These are phyloP conservation scores for Gadus macrocephalus DNA, from an alignment of 2,113 vertebrate species.

Conservation along the genomic window DNA sequence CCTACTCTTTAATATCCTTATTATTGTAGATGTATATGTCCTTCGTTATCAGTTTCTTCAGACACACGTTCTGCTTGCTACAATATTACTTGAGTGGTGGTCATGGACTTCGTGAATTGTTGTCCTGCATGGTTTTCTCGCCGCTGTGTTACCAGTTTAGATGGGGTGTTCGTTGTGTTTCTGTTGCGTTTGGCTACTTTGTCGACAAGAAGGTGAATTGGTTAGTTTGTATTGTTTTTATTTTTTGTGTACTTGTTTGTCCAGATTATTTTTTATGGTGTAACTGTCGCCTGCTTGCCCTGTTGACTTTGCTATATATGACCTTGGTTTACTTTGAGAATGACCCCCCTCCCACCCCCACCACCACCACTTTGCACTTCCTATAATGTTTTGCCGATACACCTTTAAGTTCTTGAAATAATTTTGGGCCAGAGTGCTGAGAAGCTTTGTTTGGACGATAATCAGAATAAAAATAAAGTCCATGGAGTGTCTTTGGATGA, in stretches of 20 bases:
- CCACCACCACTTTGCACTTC: not conserved
- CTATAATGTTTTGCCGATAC: constrained; percentile 8
- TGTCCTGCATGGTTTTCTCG: constrained; percentile 55
- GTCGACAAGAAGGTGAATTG: not conserved
- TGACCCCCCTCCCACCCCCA: constrained; percentile 11
- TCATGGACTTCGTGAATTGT: constrained; percentile 35
- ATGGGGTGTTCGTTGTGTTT: constrained; percentile 19
- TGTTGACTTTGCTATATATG: constrained; percentile 14
- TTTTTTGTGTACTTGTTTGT: constrained; percentile 28
- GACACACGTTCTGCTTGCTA: constrained; percentile 46
- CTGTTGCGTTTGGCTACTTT: not conserved
- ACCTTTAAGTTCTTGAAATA: not conserved
- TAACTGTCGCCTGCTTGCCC: constrained; percentile 15
- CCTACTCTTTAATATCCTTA: constrained; percentile 28
- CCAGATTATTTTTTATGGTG: too few relatives aligned
- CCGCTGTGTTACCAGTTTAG: not conserved
- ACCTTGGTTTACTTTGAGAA: constrained; percentile 29
- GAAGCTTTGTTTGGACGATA: too few relatives aligned
- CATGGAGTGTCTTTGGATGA: not conserved
- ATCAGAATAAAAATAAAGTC: too few relatives aligned
- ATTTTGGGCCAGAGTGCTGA: constrained; percentile 1
- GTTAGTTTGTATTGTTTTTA: constrained; percentile 13
- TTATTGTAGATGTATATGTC: constrained; percentile 31
- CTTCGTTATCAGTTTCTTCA: constrained; percentile 51
- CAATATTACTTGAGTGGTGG: constrained; percentile 14